Conservation (phyloP, 1,140 invertebrate genomes). For the Ruditapes philippinarum region DNA sequence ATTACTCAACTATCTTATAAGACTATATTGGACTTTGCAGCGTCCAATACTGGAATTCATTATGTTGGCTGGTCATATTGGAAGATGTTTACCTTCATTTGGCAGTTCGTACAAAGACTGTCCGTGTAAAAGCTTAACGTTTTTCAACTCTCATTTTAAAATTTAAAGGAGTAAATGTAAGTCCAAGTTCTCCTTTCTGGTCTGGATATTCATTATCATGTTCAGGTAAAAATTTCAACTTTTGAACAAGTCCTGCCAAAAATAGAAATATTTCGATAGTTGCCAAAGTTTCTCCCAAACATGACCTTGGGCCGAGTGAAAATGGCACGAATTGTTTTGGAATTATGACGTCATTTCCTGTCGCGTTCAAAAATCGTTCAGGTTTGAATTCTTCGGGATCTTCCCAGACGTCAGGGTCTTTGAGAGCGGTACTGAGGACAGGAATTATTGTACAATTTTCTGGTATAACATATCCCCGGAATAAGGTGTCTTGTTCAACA, state of each 20-base stretch:
- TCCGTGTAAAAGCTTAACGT: slow-evolving; percentile 5
- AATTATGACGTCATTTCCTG: background rate
- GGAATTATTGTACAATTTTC: slow-evolving; percentile 75
- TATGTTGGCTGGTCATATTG: no score
- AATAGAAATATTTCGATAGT: slow-evolving; percentile 50
- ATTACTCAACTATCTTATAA: no score
- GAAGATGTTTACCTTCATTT: no score
- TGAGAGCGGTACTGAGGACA: slow-evolving; percentile 77
- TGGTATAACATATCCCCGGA: slow-evolving; percentile 80
- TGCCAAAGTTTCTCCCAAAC: slow-evolving; percentile 51
- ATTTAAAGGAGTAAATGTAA: background rate
- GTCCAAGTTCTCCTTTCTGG: background rate
- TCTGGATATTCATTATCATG: background rate
- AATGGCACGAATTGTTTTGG: slow-evolving; percentile 37
- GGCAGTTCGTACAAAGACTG: no score
- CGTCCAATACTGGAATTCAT: no score
- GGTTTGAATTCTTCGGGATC: slow-evolving; percentile 91
- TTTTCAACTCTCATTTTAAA: background rate
- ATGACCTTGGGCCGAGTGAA: slow-evolving; percentile 39
- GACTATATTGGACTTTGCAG: no score
- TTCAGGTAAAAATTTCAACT: slow-evolving; percentile 11
- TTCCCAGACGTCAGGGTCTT: slow-evolving; percentile 87
- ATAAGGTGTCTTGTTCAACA: slow-evolving; percentile 63
- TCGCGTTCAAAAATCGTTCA: slow-evolving; percentile 87
- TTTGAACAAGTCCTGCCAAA: no score